Evolutionary conservation across 2,797 vertebrate genomes (phyloP), one percentile per base, ranked within the genome.

Genomic region (Sebastes baramenuke): DNA sequence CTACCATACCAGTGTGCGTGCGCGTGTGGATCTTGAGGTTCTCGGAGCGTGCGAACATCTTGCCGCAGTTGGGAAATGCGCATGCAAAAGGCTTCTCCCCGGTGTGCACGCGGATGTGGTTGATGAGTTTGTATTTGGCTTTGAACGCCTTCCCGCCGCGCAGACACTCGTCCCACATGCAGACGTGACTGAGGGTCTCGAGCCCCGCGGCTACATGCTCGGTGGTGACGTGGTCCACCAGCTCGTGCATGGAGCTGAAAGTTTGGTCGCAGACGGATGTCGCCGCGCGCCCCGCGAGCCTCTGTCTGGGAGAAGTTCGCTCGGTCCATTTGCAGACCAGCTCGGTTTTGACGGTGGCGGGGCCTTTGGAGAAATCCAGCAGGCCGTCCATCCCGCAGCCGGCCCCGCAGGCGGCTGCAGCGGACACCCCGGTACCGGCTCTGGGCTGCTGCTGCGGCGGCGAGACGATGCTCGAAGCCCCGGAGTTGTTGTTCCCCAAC

Each of bases 111-210:
- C 98, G 96, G 83, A 98, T 99, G 92, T 99, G 98, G 94, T 99
- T 99, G 90, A 99, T 97, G 84, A 99, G 97, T 95, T 99, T 99
- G 95, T 99, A 99, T 93, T 99, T 99, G 88, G 98, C 98, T 95
- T 99, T 99, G 94, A 99, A 99, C 81, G 98, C 97, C 85, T 98
- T 99, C 77, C 97, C 98, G 82, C 97, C 96, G 84, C 98, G 96
- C 62, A 97, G 91, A 93, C 98, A 99, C 91, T 97, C 97, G 95
- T 98, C 97, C 98, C 98, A 99, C 95, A 97, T 97, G 92, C 98
- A 99, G 93, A 99, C 95, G 87, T 99, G 98, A 94, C 95, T 97
- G 94, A 97, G 97, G 91, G 96, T 96, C 94, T 99, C 98, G 2
- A 98, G 97, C 90, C 97, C 98, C 78, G 97, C 97, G 24, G 98